Evolutionary conservation across 2,888 invertebrate genomes (phyloP).

Genomic region (Carterocephalus palaemon): DNA sequence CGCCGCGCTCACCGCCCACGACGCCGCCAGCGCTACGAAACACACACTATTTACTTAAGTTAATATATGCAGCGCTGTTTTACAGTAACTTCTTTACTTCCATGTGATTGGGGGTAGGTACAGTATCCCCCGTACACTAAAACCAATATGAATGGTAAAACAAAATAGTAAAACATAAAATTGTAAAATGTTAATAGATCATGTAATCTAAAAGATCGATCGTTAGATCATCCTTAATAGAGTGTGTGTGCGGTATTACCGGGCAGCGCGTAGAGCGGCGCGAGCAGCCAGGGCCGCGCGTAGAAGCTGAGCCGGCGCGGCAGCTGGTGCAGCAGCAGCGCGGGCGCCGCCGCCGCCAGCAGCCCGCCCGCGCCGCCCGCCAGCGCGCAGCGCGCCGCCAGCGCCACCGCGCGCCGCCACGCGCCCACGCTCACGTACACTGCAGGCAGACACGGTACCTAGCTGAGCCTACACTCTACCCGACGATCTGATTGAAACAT

Average conservation of each 20-base stretch:
- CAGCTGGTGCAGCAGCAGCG: conserved; percentile 31
- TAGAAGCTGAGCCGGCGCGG: conserved; percentile 38
- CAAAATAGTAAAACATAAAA: too few relatives aligned
- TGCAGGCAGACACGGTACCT: conserved; percentile 23
- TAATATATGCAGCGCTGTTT: too few relatives aligned
- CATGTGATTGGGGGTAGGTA: too few relatives aligned
- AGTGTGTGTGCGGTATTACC: conserved; percentile 42
- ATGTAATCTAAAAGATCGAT: too few relatives aligned
- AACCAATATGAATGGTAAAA: too few relatives aligned
- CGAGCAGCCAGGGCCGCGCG: conserved; percentile 67
- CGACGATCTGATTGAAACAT: too few relatives aligned
- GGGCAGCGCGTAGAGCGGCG: conserved; percentile 82
- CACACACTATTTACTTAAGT: too few relatives aligned
- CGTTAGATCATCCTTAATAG: neutral
- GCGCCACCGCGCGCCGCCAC: conserved; percentile 34
- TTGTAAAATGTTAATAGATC: too few relatives aligned
- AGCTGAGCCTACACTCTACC: too few relatives aligned
- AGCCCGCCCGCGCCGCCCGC: conserved; percentile 25
- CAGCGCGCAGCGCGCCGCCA: conserved; percentile 29
- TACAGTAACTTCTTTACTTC: too few relatives aligned
- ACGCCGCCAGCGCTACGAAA: conserved; percentile 16
- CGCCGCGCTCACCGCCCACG: conserved; percentile 33
- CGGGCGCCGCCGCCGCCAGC: conserved; percentile 35
- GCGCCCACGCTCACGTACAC: conserved; percentile 34
- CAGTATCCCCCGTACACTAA: too few relatives aligned